Conservation (phyloP, 1,140 invertebrate species). For the Cryptotermes secundus region DNA sequence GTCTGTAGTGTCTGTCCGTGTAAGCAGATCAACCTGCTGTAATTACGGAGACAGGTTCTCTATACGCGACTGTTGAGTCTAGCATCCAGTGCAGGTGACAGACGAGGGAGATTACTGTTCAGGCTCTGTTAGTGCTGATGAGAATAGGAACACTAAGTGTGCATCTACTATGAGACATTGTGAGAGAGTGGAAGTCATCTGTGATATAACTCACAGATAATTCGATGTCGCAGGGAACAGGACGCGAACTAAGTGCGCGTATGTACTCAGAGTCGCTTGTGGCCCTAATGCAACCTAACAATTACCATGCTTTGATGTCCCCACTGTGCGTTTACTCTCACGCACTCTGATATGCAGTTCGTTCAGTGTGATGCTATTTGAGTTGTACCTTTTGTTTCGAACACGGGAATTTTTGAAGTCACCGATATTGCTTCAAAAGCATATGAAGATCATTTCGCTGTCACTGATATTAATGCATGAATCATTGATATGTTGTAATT, state of each 20-base stretch:
- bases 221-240: not conserved
- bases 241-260: not conserved
- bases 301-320: not conserved
- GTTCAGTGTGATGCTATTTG: not conserved
- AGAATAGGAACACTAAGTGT: no score
- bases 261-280: not conserved
- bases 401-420: not conserved
- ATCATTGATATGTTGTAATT: no score
- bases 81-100: not conserved
- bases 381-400: not conserved
- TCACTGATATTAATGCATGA: not conserved
- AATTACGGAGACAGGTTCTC: not conserved
- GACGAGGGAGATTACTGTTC: not conserved
- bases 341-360: not conserved
- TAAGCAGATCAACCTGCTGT: no score
- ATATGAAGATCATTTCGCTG: not conserved
- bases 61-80: no score
- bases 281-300: not conserved
- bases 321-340: not conserved
- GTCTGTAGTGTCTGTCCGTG: no score
- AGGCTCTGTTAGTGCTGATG: not conserved
- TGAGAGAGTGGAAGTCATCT: not conserved
- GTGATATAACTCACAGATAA: not conserved
- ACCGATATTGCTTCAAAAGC: not conserved
- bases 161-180: not conserved